These are phyloP conservation scores for Cryptophagus acutangulus DNA, from an alignment of 2,888 invertebrate species.

Conservation along the genomic window DNA sequence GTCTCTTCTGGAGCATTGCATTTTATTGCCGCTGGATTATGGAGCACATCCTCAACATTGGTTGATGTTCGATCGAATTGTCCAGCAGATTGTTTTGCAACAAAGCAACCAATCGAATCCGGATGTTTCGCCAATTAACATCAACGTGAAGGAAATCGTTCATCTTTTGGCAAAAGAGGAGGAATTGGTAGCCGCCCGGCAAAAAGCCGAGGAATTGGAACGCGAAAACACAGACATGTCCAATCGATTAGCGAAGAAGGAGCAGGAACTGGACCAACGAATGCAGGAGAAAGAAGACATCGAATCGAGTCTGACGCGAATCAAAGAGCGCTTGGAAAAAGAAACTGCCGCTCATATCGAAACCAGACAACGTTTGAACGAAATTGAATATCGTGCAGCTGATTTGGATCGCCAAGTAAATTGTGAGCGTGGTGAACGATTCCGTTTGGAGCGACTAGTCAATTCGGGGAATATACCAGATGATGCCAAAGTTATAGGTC, in stretches of 20 bases:
- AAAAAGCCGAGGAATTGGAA: constrained; percentile 82
- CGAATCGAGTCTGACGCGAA: constrained; percentile 70
- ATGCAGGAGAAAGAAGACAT: constrained; percentile 90
- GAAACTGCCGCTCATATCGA: constrained; percentile 85
- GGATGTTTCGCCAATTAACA: constrained; percentile 78
- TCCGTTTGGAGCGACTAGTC: constrained; percentile 78
- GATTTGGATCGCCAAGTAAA: constrained; percentile 58
- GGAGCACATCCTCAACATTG: constrained; percentile 88
- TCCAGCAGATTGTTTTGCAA: constrained; percentile 90
- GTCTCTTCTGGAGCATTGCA: constrained; percentile 82
- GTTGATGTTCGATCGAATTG: constrained; percentile 86
- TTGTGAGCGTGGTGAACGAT: constrained; percentile 75
- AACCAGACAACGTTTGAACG: constrained; percentile 62
- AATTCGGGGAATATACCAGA: constrained; percentile 90
- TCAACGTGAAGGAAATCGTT: constrained; percentile 87
- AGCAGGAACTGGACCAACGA: constrained; percentile 85
- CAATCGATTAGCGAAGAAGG: constrained; percentile 82
- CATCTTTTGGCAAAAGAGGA: constrained; percentile 90
- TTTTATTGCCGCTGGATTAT: constrained; percentile 80
- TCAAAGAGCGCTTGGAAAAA: constrained; percentile 83
- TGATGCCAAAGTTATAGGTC: constrained; percentile 75
- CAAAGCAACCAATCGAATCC: constrained; percentile 60
- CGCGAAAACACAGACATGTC: constrained; percentile 84
- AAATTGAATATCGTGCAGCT: constrained; percentile 53
- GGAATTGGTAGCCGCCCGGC: constrained; percentile 80